Percentiles rank a stretch among this genome's conserved stretches.
These are phyloP conservation scores for Ornithoptera priamus DNA, from an alignment of 2,888 invertebrate genomes.

Conservation along the genomic window DNA sequence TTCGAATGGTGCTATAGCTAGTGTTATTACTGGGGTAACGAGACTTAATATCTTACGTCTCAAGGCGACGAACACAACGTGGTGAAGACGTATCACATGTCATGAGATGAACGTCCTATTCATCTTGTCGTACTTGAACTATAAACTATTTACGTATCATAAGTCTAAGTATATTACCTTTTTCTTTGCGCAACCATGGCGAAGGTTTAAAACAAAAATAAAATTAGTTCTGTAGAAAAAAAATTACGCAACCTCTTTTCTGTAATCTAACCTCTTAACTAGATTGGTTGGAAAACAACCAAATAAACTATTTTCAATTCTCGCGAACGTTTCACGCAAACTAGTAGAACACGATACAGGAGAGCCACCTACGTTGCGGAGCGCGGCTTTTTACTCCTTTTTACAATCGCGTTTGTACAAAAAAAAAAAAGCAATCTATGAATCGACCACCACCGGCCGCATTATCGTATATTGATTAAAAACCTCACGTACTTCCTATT, in stretches of 20 bases:
- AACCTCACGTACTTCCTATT: slow-evolving; percentile 29
- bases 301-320: slow-evolving; percentile 48
- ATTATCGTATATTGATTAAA: slow-evolving; percentile 37
- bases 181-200: not conserved
- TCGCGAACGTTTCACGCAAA: slow-evolving; percentile 52
- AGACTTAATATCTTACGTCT: no score
- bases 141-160: not conserved
- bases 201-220: not conserved
- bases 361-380: slow-evolving; percentile 60
- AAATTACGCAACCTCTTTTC: slow-evolving; percentile 23
- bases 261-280: slow-evolving; percentile 37
- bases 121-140: no score
- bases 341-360: slow-evolving; percentile 55
- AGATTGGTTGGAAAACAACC: slow-evolving; percentile 43
- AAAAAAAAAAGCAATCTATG: slow-evolving; percentile 68
- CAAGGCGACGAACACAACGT: no score
- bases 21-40: no score
- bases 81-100: no score
- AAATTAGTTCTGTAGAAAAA: not conserved
- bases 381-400: slow-evolving; percentile 51
- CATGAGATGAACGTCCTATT: no score
- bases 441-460: slow-evolving; percentile 58
- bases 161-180: not conserved
- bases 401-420: slow-evolving; percentile 64
- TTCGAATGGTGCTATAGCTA: no score